Evolutionary conservation across 2,888 invertebrate species (phyloP).

Genomic region (Calliopum simillimum): DNA sequence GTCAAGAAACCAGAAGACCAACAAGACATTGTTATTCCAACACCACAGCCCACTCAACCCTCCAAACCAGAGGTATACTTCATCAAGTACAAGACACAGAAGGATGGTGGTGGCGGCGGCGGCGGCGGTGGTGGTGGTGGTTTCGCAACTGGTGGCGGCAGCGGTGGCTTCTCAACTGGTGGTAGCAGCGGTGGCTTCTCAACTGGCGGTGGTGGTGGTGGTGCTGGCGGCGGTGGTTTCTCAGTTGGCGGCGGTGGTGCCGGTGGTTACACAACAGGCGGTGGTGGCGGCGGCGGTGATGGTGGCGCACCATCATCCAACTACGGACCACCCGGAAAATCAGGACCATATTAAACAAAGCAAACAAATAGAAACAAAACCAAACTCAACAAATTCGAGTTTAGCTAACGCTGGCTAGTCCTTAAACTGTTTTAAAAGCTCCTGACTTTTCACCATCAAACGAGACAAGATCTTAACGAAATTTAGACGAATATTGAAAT

Average conservation of each 20-base stretch:
- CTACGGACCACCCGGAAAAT: conserved; percentile 79
- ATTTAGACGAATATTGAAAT: conserved; percentile 37
- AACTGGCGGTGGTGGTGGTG: conserved; percentile 45
- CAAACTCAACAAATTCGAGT: conserved; percentile 43
- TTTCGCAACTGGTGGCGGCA: conserved; percentile 53
- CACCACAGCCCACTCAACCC: conserved; percentile 83
- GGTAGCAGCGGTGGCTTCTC: conserved; percentile 48
- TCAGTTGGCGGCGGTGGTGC: conserved; percentile 50
- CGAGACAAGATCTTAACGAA: conserved; percentile 36
- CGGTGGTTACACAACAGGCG: conserved; percentile 38
- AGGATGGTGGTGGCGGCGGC: conserved; percentile 57
- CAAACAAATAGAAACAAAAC: conserved; percentile 10
- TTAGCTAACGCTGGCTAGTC: conserved; percentile 62
- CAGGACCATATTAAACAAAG: conserved; percentile 72
- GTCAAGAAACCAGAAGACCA: conserved; percentile 90
- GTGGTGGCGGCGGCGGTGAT: conserved; percentile 52
- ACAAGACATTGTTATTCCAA: conserved; percentile 82
- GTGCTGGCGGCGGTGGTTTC: conserved; percentile 23
- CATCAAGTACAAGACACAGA: conserved; percentile 71
- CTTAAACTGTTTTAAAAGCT: conserved; percentile 41
- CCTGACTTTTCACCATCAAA: conserved; percentile 38
- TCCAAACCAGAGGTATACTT: conserved; percentile 92
- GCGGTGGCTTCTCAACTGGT: conserved; percentile 46
- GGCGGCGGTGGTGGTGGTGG: conserved; percentile 49
- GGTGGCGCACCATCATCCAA: conserved; percentile 68